A percentile compares a stretch with the other conserved stretches of the same genome.
Evolutionary conservation across 1,140 invertebrate genomes (phyloP).

Genomic region (Battus philenor): DNA sequence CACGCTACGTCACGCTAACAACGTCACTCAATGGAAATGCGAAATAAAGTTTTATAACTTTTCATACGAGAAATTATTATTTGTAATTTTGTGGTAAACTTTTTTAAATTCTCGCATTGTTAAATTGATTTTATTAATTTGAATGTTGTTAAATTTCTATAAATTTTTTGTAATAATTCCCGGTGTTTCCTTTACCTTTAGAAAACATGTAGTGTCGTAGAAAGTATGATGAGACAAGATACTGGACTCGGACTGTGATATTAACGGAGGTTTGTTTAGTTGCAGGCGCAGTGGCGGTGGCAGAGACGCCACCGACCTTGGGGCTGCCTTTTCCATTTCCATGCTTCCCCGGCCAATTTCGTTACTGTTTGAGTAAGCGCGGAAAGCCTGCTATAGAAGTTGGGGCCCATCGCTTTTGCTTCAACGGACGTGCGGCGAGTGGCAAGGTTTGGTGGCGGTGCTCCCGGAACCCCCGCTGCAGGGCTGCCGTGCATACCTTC

Average conservation of each 20-base stretch:
- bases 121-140: too few species aligned
- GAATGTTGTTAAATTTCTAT: too few species aligned
- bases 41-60: too few species aligned
- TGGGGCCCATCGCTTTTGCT: conserved; percentile 65
- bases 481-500: conserved; percentile 68
- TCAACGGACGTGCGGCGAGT: conserved; percentile 67
- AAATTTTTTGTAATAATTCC: too few species aligned
- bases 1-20: conserved; percentile 32
- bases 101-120: too few species aligned
- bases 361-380: conserved; percentile 67
- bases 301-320: conserved; percentile 49
- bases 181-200: too few species aligned
- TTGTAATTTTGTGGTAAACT: too few species aligned
- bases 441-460: conserved; percentile 73
- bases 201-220: too few species aligned
- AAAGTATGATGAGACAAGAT: too few species aligned
- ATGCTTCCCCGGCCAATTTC: conserved; percentile 67
- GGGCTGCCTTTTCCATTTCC: conserved; percentile 65
- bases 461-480: conserved; percentile 63
- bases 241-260: too few species aligned
- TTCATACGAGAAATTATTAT: too few species aligned
- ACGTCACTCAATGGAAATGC: conserved; percentile 23
- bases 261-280: conserved; percentile 40
- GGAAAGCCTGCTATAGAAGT: conserved; percentile 69
- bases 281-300: conserved; percentile 43